Evolutionary conservation across 2,113 vertebrate species (phyloP), one percentile per base, ranked within the genome.

Genomic region (Forbesichthys papilliferus): DNA sequence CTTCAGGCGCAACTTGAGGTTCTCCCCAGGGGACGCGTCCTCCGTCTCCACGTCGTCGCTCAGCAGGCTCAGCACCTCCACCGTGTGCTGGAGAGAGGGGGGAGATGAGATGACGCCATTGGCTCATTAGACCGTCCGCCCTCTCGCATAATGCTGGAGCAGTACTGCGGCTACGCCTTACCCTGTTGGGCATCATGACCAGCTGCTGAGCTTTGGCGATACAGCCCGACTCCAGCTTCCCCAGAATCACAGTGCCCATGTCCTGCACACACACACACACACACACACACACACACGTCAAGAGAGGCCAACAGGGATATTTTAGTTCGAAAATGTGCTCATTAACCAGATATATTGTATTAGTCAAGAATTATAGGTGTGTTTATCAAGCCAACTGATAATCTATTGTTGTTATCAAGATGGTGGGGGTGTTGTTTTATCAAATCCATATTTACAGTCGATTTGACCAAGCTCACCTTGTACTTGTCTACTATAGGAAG

Each of bases 121-220:
- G 36, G 36, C 36, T 42, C 36, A 8, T 42, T 42, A 52, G 49
- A 52, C 11, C 3, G 13, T 0, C 49, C 11, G 49, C 13, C 11
- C 10, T 11, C 13, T 27, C 27, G 27, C 36, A 6, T 42, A 42
- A 42, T 42, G 36, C 36, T 42, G 7, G 36, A 42, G 36, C 36
- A 8, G 7, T 42, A 42, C 54, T 56, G 33, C 34, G 57, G 20
- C 11, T 34, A n/a, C 36, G 34, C 18, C 88, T 88, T 93, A 99
- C 98, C 95, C 98, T 95, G 88, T 99, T 99, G 86, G 98, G 98
- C 98, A 99, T 99, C 98, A 99, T 99, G 81, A 96, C 93, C 85
- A 99, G 93, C 89, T 98, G 96, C 72, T 98, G 96, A 88, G 96
- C 96, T 96, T 98, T 99, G 87, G 93, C 94, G 87, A 99, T 98